A percentile compares a stretch with the other conserved stretches of the same genome.
Evolutionary conservation across 1,140 invertebrate genomes (phyloP).

Genomic region (Daktulosphaira vitifoliae): DNA sequence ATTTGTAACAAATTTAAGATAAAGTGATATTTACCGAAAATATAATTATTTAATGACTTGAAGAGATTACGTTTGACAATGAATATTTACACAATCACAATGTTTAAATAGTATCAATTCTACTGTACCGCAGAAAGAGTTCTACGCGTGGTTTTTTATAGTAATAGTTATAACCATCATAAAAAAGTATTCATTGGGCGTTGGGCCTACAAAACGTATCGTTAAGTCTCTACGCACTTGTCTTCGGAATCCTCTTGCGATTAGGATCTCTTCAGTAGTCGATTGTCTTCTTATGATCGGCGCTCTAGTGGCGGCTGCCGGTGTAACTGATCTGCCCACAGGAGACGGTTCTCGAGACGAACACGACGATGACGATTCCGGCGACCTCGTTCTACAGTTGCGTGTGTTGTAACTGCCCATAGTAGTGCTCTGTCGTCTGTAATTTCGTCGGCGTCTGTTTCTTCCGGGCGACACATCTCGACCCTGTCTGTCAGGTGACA

Average conservation of each 20-base stretch:
- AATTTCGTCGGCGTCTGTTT: constrained; percentile 51
- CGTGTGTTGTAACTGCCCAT: constrained; percentile 48
- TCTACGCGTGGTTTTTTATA: too few relatives aligned
- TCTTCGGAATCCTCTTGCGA: constrained; percentile 75
- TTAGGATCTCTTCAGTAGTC: constrained; percentile 83
- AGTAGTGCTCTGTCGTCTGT: constrained; percentile 71
- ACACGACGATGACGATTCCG: constrained; percentile 62
- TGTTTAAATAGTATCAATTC: too few relatives aligned
- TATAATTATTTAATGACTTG: too few relatives aligned
- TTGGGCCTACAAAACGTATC: too few relatives aligned
- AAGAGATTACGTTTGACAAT: too few relatives aligned
- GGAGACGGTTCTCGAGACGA: constrained; percentile 50
- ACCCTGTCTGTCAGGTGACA: constrained; percentile 64
- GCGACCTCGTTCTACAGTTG: constrained; percentile 48
- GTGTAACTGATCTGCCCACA: constrained; percentile 46
- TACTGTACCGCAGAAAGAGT: too few relatives aligned
- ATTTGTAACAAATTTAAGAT: too few relatives aligned
- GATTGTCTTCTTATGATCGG: constrained; percentile 73
- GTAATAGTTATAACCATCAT: too few relatives aligned
- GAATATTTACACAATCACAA: too few relatives aligned
- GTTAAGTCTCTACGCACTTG: constrained; percentile 43
- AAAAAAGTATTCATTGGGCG: too few relatives aligned
- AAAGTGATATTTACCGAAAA: too few relatives aligned
- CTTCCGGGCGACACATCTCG: constrained; percentile 44
- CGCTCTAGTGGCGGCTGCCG: constrained; percentile 41